Conservation (phyloP, 2,113 vertebrate genomes). For the Sterrhoptilus dennistouni region DNA sequence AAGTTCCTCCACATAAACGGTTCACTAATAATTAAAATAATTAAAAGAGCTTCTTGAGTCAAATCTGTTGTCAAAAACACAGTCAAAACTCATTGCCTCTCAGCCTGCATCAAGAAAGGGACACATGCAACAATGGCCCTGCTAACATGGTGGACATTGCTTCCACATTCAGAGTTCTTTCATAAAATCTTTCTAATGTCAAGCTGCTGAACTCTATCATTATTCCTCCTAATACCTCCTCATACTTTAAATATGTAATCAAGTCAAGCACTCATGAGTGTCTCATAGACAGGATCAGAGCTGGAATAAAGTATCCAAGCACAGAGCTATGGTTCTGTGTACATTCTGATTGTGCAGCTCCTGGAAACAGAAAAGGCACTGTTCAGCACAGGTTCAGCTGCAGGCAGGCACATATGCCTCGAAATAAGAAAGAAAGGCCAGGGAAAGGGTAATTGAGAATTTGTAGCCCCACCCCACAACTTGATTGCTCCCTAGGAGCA, state of each 20-base stretch:
- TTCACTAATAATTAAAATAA: background rate
- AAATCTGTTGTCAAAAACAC: background rate
- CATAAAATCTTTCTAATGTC: background rate
- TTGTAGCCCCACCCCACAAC: accelerated
- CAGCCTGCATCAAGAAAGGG: background rate
- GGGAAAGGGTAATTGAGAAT: background rate
- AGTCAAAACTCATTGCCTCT: background rate
- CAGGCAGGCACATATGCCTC: background rate
- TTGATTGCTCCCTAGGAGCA: background rate
- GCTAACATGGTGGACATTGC: accelerated
- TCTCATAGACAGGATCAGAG: background rate
- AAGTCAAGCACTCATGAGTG: background rate
- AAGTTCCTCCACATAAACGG: background rate
- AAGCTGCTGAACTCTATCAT: background rate
- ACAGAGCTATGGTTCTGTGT: background rate
- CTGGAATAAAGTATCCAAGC: background rate
- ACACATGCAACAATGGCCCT: background rate
- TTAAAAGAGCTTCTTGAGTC: background rate
- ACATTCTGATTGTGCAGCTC: background rate
- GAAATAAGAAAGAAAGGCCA: background rate
- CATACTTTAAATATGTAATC: background rate
- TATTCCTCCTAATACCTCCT: background rate
- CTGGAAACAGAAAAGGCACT: background rate
- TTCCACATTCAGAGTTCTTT: background rate
- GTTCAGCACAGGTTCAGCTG: background rate